Conservation (phyloP, 2,888 invertebrate genomes). For the Nasonovia ribisnigri region DNA sequence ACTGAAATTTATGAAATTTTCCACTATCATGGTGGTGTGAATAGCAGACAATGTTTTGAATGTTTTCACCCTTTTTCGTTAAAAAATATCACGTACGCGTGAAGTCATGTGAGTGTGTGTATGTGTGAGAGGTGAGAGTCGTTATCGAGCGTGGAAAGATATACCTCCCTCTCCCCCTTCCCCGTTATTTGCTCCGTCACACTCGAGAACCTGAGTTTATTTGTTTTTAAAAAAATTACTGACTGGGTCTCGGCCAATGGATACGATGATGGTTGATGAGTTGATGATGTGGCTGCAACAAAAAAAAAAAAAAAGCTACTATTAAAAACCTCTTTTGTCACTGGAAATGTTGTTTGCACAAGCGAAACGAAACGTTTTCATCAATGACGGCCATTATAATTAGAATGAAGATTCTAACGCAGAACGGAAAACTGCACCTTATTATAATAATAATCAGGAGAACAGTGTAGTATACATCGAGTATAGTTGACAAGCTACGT, state of each 20-base stretch:
- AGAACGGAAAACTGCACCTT: not conserved
- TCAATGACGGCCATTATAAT: conserved; percentile 40
- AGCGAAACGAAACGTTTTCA: conserved; percentile 41
- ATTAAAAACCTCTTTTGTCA: conserved; percentile 47
- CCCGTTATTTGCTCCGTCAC: not conserved
- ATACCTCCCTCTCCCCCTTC: not conserved
- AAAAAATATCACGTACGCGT: conserved; percentile 28
- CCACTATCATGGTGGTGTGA: not conserved
- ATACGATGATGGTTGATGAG: not conserved
- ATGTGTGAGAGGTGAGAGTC: conserved; percentile 23
- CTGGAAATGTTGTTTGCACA: conserved; percentile 31
- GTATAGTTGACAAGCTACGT: not conserved
- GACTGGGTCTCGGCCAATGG: not conserved
- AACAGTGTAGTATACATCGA: not conserved
- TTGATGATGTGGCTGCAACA: not conserved
- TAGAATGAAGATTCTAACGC: conserved; percentile 9
- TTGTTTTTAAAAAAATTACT: conserved; percentile 37
- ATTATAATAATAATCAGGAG: not conserved
- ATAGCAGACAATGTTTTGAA: conserved; percentile 19
- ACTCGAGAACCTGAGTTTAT: conserved; percentile 18
- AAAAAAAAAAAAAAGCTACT: not conserved
- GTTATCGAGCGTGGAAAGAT: conserved; percentile 28
- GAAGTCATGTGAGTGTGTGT: not conserved
- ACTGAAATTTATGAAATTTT: not conserved
- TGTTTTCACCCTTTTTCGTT: not conserved